Evolutionary conservation across 1,140 invertebrate genomes (phyloP).

Genomic region (Aphaenogaster ashmeadi): DNA sequence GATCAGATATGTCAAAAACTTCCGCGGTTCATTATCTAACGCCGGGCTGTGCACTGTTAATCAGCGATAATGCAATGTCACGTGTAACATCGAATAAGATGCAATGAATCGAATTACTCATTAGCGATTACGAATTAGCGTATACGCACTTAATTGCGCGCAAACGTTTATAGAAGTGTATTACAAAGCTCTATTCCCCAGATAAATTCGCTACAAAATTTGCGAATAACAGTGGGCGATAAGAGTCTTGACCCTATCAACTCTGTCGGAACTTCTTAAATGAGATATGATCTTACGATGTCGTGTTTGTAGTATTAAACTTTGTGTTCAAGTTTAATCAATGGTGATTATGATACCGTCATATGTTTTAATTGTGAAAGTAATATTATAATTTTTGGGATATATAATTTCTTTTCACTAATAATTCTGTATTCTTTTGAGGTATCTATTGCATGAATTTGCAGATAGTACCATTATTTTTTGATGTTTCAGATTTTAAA

Average conservation of each 20-base stretch:
- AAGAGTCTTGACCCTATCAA: slow-evolving; percentile 38
- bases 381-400: neutral
- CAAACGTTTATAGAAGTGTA: neutral
- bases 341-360: neutral
- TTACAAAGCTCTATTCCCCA: slow-evolving; percentile 1
- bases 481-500: neutral
- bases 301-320: neutral
- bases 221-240: slow-evolving; percentile 26
- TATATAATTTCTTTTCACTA: neutral
- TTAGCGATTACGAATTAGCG: slow-evolving; percentile 32
- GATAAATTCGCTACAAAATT: neutral
- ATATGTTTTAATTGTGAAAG: neutral
- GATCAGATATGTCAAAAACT: neutral
- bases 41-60: neutral
- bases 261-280: slow-evolving; percentile 18
- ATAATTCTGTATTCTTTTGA: slow-evolving; percentile 4
- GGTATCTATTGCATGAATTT: neutral
- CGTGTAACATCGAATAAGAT: neutral
- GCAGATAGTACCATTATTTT: neutral
- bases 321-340: slow-evolving; percentile 6
- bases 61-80: neutral
- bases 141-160: neutral
- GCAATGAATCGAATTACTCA: neutral
- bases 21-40: neutral
- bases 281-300: neutral